Evolutionary conservation across 2,113 vertebrate species (phyloP).

Genomic region (Malurus elegans): DNA sequence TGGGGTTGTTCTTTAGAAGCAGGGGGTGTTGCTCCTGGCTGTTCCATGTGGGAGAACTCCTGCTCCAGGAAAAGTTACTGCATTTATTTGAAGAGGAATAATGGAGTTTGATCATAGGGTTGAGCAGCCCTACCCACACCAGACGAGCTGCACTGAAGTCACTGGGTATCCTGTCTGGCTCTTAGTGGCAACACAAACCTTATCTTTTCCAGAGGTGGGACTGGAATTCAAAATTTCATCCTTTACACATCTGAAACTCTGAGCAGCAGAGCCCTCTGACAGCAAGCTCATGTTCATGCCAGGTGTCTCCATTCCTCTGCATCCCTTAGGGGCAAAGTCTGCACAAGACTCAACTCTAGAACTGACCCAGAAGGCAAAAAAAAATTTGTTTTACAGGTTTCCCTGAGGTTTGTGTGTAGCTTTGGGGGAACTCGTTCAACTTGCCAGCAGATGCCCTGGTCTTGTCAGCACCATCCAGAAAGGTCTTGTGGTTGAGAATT

Average conservation of each 20-base stretch:
- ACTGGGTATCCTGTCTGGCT: neutral
- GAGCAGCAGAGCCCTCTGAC: neutral
- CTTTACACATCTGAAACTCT: neutral
- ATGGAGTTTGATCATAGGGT: neutral
- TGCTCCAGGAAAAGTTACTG: neutral
- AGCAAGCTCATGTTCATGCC: neutral
- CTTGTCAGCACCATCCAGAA: slow-evolving; percentile 9
- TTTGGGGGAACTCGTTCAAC: slow-evolving; percentile 15
- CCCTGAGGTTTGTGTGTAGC: slow-evolving; percentile 40
- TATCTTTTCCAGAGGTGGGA: neutral
- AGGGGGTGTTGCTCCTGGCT: neutral
- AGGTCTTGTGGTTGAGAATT: slow-evolving; percentile 28
- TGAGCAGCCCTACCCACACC: neutral
- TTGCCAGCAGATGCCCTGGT: slow-evolving; percentile 15
- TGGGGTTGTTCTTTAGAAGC: neutral
- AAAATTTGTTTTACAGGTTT: slow-evolving; percentile 17
- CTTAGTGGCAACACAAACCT: neutral
- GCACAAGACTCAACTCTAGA: neutral
- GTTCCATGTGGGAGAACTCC: neutral
- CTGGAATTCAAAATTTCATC: neutral
- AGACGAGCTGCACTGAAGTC: neutral
- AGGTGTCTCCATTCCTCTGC: neutral
- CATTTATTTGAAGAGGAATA: neutral
- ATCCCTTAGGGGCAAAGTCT: neutral
- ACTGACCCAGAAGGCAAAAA: slow-evolving; percentile 13